Evolutionary conservation across 2,888 invertebrate species (phyloP), one percentile per base, ranked within the genome.

Genomic region (Lasioglossum leucozonium): DNA sequence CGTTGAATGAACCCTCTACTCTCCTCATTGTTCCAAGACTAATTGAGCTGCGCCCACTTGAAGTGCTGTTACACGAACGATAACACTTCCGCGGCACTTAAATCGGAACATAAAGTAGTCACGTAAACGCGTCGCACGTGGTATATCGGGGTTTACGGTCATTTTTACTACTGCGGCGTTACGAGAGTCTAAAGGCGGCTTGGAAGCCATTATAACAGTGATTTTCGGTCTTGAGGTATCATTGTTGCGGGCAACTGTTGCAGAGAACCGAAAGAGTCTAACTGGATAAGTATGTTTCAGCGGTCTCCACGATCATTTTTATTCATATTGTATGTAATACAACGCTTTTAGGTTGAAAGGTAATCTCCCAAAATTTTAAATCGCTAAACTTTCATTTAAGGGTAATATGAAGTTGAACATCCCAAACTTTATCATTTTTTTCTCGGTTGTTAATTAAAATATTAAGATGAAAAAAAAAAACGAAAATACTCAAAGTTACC

Each of bases 1-100:
- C 84, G 78, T 47, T 83, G 86, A 86, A 86, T 85, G 84, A 85
- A 88, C 86, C 84, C 86, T 62, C 55, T 34, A 77, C 83, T 85
- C 79, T 73, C 69, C 26, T 81, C 87, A 81, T 84, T 88, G 81
- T 89, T 82, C 81, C 72, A 79, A 69, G 69, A 79, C 85, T 90
- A 89, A 90, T 90, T 81, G 88, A 88, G 86, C 85, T 77, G 90
- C 88, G 83, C 81, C 85, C 87, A 83, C 81, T 90, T 75, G 84
- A 88, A 78, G 79, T 75, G 86, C 88, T 79, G 84, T 84, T 84
- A 82, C 74, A 85, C 51, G 85, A 76, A 69, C 79, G 79, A 81
- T 83, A 79, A 40, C 81, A 87, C 85, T 89, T 89, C 84, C 84
- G 85, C 47, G 87, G 74, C 77, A 81, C 84, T 88, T 86, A 89